Conservation (phyloP, 2,113 vertebrate species). For the Rhodinocichla rosea region DNA sequence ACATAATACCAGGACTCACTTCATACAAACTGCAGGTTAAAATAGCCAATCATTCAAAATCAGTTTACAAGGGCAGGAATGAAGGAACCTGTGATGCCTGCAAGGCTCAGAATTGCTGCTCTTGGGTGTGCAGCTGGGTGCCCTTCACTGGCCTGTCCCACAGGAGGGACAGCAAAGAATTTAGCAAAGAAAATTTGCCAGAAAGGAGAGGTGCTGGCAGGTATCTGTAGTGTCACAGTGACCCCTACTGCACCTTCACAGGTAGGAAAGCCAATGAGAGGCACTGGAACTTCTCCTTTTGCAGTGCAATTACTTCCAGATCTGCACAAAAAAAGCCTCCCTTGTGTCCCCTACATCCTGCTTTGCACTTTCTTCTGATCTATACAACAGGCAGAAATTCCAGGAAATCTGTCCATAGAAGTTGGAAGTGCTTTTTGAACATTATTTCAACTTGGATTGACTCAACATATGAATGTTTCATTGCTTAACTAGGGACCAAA, state of each 20-base stretch:
- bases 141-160: background rate
- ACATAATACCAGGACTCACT: background rate
- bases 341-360: background rate
- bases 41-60: background rate
- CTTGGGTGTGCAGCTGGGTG: background rate
- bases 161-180: background rate
- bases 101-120: background rate
- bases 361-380: background rate
- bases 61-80: background rate
- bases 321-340: background rate
- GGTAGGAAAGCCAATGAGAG: background rate
- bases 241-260: background rate
- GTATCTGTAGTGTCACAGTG: background rate
- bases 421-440: background rate
- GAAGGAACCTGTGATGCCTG: background rate
- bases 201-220: background rate
- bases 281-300: background rate
- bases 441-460: background rate
- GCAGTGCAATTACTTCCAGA: background rate
- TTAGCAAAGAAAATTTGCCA: background rate
- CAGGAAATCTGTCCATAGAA: background rate
- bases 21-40: fast-evolving
- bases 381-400: fast-evolving
- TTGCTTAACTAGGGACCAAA: background rate
- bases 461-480: background rate